Evolutionary conservation across 2,797 vertebrate species (phyloP), one percentile per base, ranked within the genome.

Genomic region (Alcedo quadribrachys): DNA sequence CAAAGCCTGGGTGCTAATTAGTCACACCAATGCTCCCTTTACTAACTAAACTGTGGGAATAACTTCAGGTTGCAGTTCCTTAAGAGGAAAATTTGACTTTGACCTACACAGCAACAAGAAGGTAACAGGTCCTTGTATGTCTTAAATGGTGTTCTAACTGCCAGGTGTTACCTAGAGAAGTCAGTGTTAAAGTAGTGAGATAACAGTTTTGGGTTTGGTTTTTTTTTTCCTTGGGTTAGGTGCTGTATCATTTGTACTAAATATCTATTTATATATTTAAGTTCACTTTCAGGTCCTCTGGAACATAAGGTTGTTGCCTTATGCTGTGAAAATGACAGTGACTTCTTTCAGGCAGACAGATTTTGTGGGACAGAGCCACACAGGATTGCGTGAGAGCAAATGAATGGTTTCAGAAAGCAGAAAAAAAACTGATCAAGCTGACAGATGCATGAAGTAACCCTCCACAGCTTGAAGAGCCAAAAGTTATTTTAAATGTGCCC

Each of bases 261-360:
- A 37, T 19, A 2, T 28, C 27, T 4, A 7, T 25, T 7, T 25
- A 1, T 84, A 2, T 21, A 11, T 46, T 51, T 30, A 25, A 63
- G 53, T 45, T 93, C 11, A 3, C 25, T 76, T 67, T 14, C 0
- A 2, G 22, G 45, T 60, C 15, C 20, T 78, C 62, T 71, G 78
- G 25, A 85, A 37, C 0, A 0, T 9, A 6, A 27, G 13, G 16
- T 51, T 1, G 1, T 51, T 85, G 57, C 58, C 11, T 80, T 46
- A 6, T 14, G 8, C n/a, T 53, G n/a, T 0, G 13, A 37, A 51
- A 63, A 17, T 20, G 37, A 8, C 24, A 37, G 65, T 37, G 43
- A 30, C 10, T 67, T 85, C 24, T 6, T 24, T 57, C 4, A 17
- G 70, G 65, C 48, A 32, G 67, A 12, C 30, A 17, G 42, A 22